Percentiles rank a stretch among this genome's conserved stretches.
These are phyloP conservation scores for Spea multiplicata DNA, from an alignment of 2,113 vertebrate genomes.

Conservation along the genomic window DNA sequence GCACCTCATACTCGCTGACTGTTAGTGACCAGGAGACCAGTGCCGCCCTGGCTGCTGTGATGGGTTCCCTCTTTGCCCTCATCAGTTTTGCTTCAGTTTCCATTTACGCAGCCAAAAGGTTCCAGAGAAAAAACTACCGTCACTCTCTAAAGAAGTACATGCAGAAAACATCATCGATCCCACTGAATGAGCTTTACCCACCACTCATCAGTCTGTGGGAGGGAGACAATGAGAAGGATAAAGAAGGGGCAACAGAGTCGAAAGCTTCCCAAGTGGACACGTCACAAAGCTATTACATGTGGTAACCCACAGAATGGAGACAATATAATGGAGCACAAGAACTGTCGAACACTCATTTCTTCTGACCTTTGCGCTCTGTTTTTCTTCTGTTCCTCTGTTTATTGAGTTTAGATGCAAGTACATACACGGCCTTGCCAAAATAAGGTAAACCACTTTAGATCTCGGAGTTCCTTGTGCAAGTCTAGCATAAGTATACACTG, in stretches of 20 bases:
- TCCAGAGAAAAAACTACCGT: conserved; percentile 96
- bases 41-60: conserved; percentile 85
- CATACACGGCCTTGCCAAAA: conserved; percentile 19
- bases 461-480: not conserved
- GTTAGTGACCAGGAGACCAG: conserved; percentile 86
- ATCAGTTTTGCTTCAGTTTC: conserved; percentile 83
- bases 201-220: conserved; percentile 98
- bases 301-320: conserved; percentile 73
- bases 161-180: conserved; percentile 98
- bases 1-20: conserved; percentile 76
- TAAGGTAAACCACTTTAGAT: not conserved
- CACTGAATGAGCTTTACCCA: conserved; percentile 93
- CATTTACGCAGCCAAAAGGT: conserved; percentile 82
- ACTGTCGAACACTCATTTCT: conserved; percentile 47
- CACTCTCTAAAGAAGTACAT: conserved; percentile 98
- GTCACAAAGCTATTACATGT: conserved; percentile 98
- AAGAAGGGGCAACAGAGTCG: conserved; percentile 82
- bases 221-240: conserved; percentile 92
- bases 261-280: conserved; percentile 95
- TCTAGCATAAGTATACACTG: not conserved
- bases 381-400: not conserved
- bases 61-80: conserved; percentile 89
- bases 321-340: conserved; percentile 77
- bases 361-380: not conserved
- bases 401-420: not conserved